Evolutionary conservation across 2,113 vertebrate genomes (phyloP).

Genomic region (Callaeas wilsoni): DNA sequence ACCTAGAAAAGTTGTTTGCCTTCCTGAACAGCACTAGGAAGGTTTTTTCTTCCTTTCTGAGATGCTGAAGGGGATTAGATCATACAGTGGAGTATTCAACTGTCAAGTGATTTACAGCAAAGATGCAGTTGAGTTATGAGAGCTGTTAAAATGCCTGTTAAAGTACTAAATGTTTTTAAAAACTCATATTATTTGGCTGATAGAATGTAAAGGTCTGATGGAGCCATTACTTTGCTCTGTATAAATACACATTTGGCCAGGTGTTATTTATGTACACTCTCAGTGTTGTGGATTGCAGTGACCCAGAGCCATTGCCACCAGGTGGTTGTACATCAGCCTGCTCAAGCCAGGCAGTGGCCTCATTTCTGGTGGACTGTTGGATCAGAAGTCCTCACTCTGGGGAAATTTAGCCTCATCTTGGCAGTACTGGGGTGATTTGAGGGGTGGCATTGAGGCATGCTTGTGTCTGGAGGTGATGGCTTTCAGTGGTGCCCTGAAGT

Average conservation of each 20-base stretch:
- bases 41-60: neutral
- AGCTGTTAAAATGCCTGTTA: slow-evolving; percentile 35
- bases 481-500: neutral
- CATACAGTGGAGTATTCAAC: neutral
- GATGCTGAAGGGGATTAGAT: slow-evolving; percentile 12
- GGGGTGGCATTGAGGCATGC: rapidly evolving
- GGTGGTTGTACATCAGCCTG: neutral
- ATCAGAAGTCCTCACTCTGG: neutral
- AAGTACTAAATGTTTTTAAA: slow-evolving; percentile 50
- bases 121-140: slow-evolving; percentile 38
- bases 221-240: slow-evolving; percentile 5
- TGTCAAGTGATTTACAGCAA: slow-evolving; percentile 14
- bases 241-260: neutral
- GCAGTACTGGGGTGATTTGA: neutral
- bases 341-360: neutral
- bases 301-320: neutral
- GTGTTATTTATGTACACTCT: neutral
- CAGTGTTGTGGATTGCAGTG: neutral
- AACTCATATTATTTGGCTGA: slow-evolving; percentile 45
- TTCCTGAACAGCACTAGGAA: neutral
- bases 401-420: neutral
- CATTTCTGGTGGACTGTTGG: rapidly evolving
- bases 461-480: neutral
- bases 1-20: neutral
- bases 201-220: slow-evolving; percentile 35